Percentiles rank a stretch among this genome's conserved stretches.
Conservation (phyloP, 2,888 invertebrate species). For the Erannis defoliaria region DNA sequence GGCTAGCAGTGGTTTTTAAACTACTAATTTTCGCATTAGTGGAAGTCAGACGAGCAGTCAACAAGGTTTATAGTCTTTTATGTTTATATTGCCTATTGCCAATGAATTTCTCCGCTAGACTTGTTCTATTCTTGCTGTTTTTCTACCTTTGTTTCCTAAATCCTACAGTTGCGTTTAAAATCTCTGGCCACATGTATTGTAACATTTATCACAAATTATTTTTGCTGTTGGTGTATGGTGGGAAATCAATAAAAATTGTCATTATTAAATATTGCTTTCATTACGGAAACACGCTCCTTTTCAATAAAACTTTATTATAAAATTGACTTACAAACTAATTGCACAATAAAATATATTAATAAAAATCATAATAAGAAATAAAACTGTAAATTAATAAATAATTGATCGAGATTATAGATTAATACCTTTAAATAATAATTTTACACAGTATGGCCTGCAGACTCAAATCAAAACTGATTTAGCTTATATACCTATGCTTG, state of each 20-base stretch:
- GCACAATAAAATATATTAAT: slow-evolving; percentile 7
- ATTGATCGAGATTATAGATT: slow-evolving; percentile 6
- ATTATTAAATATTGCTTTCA: slow-evolving; percentile 52
- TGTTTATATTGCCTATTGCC: background rate
- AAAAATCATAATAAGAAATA: background rate
- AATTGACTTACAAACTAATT: slow-evolving; percentile 26
- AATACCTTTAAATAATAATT: background rate
- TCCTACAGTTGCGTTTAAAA: background rate
- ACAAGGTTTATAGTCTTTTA: no score
- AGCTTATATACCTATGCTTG: background rate
- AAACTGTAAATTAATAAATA: slow-evolving; percentile 6
- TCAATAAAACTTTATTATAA: slow-evolving; percentile 21
- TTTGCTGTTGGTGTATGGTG: slow-evolving; percentile 64
- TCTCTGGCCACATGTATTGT: slow-evolving; percentile 35
- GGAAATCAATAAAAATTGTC: slow-evolving; percentile 81
- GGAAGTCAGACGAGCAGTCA: no score
- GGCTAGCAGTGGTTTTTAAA: no score
- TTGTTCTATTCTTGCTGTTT: background rate
- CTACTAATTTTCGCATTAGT: no score
- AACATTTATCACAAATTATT: slow-evolving; percentile 34
- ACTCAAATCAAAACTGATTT: background rate
- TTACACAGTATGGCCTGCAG: background rate
- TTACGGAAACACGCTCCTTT: slow-evolving; percentile 29
- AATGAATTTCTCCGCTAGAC: background rate
- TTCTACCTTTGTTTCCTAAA: background rate